Evolutionary conservation across 2,888 invertebrate species (phyloP).

Genomic region (Hydraecia micacea): DNA sequence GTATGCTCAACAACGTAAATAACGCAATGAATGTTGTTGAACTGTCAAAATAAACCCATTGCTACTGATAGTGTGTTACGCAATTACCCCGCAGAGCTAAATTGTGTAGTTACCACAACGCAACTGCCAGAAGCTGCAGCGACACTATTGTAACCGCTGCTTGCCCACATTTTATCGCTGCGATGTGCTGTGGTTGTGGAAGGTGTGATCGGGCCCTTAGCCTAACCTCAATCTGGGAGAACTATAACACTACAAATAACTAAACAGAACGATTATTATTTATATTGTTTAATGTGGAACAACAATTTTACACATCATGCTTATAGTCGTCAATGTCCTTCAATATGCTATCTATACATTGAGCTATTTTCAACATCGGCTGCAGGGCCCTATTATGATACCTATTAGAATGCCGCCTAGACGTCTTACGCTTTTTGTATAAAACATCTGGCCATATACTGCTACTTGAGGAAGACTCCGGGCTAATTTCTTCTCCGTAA

Average conservation of each 20-base stretch:
- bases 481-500: slow-evolving; percentile 43
- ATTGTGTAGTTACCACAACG: not conserved
- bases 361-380: slow-evolving; percentile 80
- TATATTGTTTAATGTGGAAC: slow-evolving; percentile 46
- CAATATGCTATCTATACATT: slow-evolving; percentile 79
- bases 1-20: too few relatives aligned
- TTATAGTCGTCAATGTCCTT: slow-evolving; percentile 74
- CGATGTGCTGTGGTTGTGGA: not conserved
- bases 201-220: not conserved
- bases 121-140: not conserved
- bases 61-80: too few relatives aligned
- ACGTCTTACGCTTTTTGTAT: slow-evolving; percentile 39
- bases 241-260: slow-evolving; percentile 1
- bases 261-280: slow-evolving; percentile 6
- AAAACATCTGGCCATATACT: slow-evolving; percentile 69
- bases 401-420: slow-evolving; percentile 61
- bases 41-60: too few relatives aligned
- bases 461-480: slow-evolving; percentile 57
- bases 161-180: not conserved
- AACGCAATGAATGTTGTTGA: too few relatives aligned
- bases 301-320: slow-evolving; percentile 59
- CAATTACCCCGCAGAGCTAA: not conserved
- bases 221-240: not conserved
- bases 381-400: slow-evolving; percentile 71
- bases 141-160: too few relatives aligned